A percentile compares a stretch with the other conserved stretches of the same genome.
These are phyloP conservation scores for Artemisiospiza belli DNA, from an alignment of 2,113 vertebrate genomes.

Conservation along the genomic window DNA sequence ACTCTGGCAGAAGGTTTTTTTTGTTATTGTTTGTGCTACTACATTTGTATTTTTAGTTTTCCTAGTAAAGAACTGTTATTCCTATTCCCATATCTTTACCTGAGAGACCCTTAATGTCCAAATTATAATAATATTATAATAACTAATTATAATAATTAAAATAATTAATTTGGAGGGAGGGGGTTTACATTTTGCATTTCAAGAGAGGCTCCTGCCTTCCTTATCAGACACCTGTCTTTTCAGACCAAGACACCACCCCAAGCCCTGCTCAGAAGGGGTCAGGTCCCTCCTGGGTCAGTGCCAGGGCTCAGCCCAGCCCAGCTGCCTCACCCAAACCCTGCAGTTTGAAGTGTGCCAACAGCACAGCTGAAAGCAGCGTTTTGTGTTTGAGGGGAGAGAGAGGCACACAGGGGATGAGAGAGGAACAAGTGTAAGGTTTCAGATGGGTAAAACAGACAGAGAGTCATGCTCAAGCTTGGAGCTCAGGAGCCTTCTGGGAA, in stretches of 20 bases:
- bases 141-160: not conserved
- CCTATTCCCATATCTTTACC: not conserved
- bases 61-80: not conserved
- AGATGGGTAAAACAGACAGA: not conserved
- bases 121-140: not conserved
- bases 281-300: not conserved
- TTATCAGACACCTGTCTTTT: not conserved
- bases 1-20: not conserved
- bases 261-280: not conserved
- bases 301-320: not conserved
- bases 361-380: not conserved
- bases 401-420: accelerated
- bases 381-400: not conserved
- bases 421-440: not conserved
- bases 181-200: not conserved
- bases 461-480: not conserved
- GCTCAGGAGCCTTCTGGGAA: not conserved
- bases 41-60: not conserved
- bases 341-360: not conserved
- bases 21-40: not conserved
- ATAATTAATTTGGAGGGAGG: not conserved
- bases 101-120: not conserved
- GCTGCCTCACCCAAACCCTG: not conserved
- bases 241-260: not conserved
- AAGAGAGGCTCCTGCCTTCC: not conserved